Evolutionary conservation across 2,888 invertebrate species (phyloP).

Genomic region (Apoderus coryli): DNA sequence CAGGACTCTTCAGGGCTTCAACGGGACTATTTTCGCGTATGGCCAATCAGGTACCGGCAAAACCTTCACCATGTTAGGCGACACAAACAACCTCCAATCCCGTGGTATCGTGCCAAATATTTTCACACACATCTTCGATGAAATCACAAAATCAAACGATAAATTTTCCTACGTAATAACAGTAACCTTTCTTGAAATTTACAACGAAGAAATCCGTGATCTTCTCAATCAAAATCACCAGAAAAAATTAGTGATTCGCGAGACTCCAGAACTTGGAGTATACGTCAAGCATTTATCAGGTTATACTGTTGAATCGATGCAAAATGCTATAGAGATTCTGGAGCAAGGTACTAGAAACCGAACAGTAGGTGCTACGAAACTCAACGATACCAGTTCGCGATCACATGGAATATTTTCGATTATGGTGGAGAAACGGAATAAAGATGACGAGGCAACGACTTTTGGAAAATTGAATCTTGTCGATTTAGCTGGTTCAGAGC

Average conservation of each 20-base stretch:
- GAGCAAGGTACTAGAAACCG: constrained; percentile 86
- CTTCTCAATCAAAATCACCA: constrained; percentile 51
- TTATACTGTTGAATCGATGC: constrained; percentile 89
- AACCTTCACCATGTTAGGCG: constrained; percentile 94
- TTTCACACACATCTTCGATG: constrained; percentile 93
- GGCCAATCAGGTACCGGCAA: constrained; percentile 92
- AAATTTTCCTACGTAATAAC: constrained; percentile 79
- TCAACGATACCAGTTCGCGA: constrained; percentile 87
- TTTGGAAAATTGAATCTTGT: constrained; percentile 93
- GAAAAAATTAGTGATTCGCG: constrained; percentile 73
- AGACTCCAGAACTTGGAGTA: constrained; percentile 86
- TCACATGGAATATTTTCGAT: constrained; percentile 98
- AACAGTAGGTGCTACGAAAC: constrained; percentile 62
- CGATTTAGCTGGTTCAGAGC: constrained; percentile 89
- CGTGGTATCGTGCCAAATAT: constrained; percentile 94
- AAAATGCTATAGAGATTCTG: constrained; percentile 90
- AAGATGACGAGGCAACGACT: constrained; percentile 59
- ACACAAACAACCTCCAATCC: constrained; percentile 65
- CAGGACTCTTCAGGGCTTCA: constrained; percentile 85
- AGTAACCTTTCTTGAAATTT: constrained; percentile 93
- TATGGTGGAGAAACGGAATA: constrained; percentile 82
- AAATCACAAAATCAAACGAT: constrained; percentile 72
- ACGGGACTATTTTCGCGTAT: constrained; percentile 78
- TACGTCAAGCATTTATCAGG: constrained; percentile 91
- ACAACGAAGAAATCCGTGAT: constrained; percentile 94